Percentiles rank a stretch among this genome's conserved stretches.
Evolutionary conservation across 2,888 invertebrate genomes (phyloP).

Genomic region (Clepsis dumicolana): DNA sequence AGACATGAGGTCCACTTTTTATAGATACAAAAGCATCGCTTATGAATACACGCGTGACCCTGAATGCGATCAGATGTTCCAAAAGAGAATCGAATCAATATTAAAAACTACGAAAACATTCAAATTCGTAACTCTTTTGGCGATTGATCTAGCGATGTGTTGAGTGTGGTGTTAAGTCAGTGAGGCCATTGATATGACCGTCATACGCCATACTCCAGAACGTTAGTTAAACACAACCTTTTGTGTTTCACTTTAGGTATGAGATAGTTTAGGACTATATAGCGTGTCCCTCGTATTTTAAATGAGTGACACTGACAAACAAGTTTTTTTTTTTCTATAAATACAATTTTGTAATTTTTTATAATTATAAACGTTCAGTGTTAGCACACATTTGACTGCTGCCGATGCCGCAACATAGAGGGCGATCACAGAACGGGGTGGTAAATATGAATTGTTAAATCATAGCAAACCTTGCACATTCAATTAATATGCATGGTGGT

Average conservation of each 20-base stretch:
- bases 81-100: conserved; percentile 17
- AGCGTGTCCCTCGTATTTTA: neutral
- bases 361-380: no score
- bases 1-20: neutral
- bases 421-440: no score
- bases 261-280: neutral
- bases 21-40: neutral
- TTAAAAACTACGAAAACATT: neutral
- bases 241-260: neutral
- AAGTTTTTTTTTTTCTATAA: no score
- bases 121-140: conserved; percentile 12
- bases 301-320: no score
- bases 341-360: no score
- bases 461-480: no score
- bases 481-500: no score
- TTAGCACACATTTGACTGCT: no score
- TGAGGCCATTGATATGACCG: neutral
- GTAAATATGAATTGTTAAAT: no score
- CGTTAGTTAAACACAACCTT: neutral
- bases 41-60: conserved; percentile 21
- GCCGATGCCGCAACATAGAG: no score
- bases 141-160: neutral
- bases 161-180: neutral
- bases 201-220: neutral
- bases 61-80: conserved; percentile 21